These are phyloP conservation scores for Elymnias hypermnestra DNA, from an alignment of 1,140 invertebrate species.

Conservation along the genomic window DNA sequence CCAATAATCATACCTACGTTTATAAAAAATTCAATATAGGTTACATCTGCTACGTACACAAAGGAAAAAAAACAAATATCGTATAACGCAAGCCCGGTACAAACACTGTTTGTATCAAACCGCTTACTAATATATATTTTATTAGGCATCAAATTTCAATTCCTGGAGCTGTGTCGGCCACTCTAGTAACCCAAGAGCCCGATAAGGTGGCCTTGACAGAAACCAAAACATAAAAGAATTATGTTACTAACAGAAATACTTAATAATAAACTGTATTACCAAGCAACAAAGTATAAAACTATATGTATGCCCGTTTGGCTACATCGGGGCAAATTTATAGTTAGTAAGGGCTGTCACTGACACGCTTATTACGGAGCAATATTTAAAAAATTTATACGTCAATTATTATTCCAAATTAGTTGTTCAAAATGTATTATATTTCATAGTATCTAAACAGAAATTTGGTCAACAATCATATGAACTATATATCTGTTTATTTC, in stretches of 20 bases:
- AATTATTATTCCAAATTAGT: too few species aligned
- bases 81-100: conserved; percentile 8
- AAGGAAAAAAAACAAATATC: not conserved
- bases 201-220: conserved; percentile 61
- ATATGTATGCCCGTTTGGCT: too few species aligned
- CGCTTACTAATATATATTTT: conserved; percentile 19
- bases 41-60: too few species aligned
- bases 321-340: conserved; percentile 20
- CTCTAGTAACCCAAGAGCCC: conserved; percentile 58
- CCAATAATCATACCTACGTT: too few species aligned
- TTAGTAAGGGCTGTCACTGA: not conserved
- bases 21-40: too few species aligned
- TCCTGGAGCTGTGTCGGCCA: conserved; percentile 43
- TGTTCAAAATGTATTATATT: too few species aligned
- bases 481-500: too few species aligned
- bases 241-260: too few species aligned
- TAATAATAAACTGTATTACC: conserved; percentile 15
- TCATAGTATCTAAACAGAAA: too few species aligned
- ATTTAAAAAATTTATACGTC: too few species aligned
- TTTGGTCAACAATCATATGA: too few species aligned
- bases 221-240: conserved; percentile 28
- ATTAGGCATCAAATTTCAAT: conserved; percentile 33
- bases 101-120: conserved; percentile 7
- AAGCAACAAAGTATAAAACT: conserved; percentile 20
- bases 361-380: not conserved